Conservation (phyloP, 53 echinoderm and acorn worm genomes). For the Crossaster papposus region DNA sequence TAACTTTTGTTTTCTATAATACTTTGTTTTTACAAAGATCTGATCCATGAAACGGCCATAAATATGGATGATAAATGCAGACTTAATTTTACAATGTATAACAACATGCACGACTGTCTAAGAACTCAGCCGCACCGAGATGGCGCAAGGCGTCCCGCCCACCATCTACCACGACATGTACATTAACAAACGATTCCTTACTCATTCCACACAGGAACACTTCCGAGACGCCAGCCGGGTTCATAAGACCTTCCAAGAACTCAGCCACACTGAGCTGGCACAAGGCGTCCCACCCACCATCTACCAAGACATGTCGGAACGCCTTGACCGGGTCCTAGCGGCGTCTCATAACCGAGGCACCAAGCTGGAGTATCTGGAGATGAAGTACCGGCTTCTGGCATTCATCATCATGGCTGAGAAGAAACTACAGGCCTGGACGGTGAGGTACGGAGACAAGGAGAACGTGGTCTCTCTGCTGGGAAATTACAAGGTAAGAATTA, state of each 20-base stretch:
- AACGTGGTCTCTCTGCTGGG: slow-evolving; percentile 67
- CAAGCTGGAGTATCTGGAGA: slow-evolving; percentile 84
- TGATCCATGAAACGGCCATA: too few relatives aligned
- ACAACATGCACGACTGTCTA: too few relatives aligned
- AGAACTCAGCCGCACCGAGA: slow-evolving; percentile 68
- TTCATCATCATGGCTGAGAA: slow-evolving; percentile 98
- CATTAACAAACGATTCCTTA: neutral
- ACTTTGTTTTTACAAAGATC: too few relatives aligned
- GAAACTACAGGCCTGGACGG: slow-evolving; percentile 91
- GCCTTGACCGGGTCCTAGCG: slow-evolving; percentile 76
- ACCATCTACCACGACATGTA: slow-evolving; percentile 72
- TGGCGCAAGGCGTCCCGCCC: slow-evolving; percentile 66
- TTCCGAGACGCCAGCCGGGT: slow-evolving; percentile 74
- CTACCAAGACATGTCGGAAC: slow-evolving; percentile 76
- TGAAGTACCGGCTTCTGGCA: slow-evolving; percentile 84
- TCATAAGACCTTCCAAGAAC: slow-evolving; percentile 66
- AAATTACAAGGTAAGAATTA: slow-evolving; percentile 70
- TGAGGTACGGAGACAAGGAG: slow-evolving; percentile 84
- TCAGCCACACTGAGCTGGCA: slow-evolving; percentile 64
- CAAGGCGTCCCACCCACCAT: slow-evolving; percentile 71
- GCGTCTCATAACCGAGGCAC: slow-evolving; percentile 61
- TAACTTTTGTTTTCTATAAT: too few relatives aligned
- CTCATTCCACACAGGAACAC: slow-evolving; percentile 61
- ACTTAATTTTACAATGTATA: too few relatives aligned
- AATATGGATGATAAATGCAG: too few relatives aligned